A percentile compares a stretch with the other conserved stretches of the same genome.
These are phyloP conservation scores for Abramis brama DNA, from an alignment of 2,113 vertebrate species.

Conservation along the genomic window DNA sequence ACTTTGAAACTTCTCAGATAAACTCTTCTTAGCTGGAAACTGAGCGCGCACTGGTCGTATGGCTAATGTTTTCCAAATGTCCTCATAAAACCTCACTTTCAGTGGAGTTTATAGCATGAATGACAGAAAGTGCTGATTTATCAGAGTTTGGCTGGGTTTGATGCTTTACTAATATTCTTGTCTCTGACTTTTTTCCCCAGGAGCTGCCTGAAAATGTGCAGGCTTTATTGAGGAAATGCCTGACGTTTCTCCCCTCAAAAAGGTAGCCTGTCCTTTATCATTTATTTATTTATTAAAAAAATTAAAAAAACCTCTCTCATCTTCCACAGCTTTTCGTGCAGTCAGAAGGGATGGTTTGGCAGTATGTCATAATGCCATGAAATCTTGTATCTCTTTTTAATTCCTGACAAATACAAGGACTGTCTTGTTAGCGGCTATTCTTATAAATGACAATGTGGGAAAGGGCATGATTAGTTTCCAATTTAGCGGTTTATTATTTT, in stretches of 20 bases:
- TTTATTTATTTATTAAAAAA: neutral
- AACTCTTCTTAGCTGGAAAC: neutral
- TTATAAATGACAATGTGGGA: no score
- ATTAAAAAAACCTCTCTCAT: neutral
- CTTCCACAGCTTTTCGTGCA: neutral
- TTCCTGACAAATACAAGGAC: no score
- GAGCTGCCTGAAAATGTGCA: conserved; percentile 83
- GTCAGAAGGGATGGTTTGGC: neutral
- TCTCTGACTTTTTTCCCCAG: conserved; percentile 66
- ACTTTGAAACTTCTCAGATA: conserved; percentile 22
- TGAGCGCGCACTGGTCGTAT: neutral
- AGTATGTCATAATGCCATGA: neutral
- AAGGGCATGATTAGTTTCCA: no score
- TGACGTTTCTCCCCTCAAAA: conserved; percentile 90
- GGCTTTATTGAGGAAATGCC: conserved; percentile 88
- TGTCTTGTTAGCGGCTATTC: no score
- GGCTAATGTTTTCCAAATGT: conserved; percentile 21
- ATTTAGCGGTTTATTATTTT: no score
- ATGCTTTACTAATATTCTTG: conserved; percentile 35
- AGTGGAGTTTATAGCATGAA: neutral
- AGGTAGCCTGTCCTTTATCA: conserved; percentile 73
- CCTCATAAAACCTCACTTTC: conserved; percentile 9
- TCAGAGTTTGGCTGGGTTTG: neutral
- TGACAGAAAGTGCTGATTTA: neutral
- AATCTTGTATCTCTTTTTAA: neutral